Evolutionary conservation across 1,140 invertebrate species (phyloP).

Genomic region (Carposina sasakii): DNA sequence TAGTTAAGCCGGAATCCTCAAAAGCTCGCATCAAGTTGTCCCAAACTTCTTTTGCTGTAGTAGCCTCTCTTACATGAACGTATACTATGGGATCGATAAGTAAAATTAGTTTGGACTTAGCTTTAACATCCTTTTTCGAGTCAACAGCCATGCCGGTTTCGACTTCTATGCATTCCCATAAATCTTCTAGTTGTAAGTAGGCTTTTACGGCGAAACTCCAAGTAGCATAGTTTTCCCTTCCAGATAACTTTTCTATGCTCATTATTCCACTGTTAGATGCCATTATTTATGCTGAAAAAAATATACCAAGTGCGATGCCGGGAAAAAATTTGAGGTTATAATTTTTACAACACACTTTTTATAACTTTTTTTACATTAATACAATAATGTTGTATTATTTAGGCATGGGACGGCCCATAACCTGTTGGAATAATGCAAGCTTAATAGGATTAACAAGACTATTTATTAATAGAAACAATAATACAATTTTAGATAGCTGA

Average conservation of each 20-base stretch:
- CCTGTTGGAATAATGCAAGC: too few species aligned
- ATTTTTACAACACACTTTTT: too few species aligned
- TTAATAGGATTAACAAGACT: too few species aligned
- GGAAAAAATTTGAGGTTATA: too few species aligned
- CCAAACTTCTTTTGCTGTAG: constrained; percentile 37
- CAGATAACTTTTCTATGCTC: constrained; percentile 21
- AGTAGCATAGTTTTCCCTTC: constrained; percentile 21
- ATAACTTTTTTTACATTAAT: too few species aligned
- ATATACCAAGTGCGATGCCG: too few species aligned
- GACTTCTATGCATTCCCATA: constrained; percentile 18
- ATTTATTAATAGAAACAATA: too few species aligned
- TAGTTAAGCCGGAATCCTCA: neutral
- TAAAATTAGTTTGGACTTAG: neutral
- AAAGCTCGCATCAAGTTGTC: constrained; percentile 8
- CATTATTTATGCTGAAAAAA: constrained; percentile 1
- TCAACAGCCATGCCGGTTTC: neutral
- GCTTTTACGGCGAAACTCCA: constrained; percentile 24
- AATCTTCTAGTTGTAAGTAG: constrained; percentile 22
- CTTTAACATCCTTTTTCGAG: neutral
- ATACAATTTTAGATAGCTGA: too few species aligned
- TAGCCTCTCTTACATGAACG: neutral
- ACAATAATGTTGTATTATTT: too few species aligned
- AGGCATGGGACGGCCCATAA: too few species aligned
- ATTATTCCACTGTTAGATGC: neutral
- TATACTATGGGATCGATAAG: neutral